phyloP scores from a whole-genome alignment of 1,140 invertebrate species.

The Listronotus bonariensis region DNA sequence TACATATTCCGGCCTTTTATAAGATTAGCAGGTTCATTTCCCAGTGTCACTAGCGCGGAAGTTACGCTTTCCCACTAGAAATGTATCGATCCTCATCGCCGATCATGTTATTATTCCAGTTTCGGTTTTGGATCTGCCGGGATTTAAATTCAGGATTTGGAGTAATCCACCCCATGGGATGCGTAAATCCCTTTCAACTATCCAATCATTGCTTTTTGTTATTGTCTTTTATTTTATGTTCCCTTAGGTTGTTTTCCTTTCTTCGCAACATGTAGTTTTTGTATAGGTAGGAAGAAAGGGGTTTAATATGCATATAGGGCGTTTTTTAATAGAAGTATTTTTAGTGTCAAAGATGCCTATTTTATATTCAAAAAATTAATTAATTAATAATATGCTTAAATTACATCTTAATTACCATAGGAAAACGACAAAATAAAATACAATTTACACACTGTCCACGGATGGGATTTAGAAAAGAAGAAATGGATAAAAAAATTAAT shows the following conservation, averaged over 20 bases:
- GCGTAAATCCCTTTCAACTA: conserved; percentile 32
- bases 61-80: conserved; percentile 25
- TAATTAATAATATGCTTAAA: no score
- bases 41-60: conserved; percentile 34
- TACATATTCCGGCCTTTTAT: conserved; percentile 13
- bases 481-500: no score
- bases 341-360: no score
- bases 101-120: conserved; percentile 38
- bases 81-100: conserved; percentile 31
- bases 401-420: no score
- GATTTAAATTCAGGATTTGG: conserved; percentile 33
- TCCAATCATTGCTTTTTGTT: conserved; percentile 35
- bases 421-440: no score
- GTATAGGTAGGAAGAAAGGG: no score
- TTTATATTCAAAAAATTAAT: no score
- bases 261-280: no score
- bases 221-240: conserved; percentile 21
- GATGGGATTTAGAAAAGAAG: no score
- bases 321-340: no score
- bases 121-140: conserved; percentile 32
- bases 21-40: conserved; percentile 17
- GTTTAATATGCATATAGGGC: no score
- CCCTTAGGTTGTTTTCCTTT: conserved; percentile 16
- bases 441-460: no score
- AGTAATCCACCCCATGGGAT: conserved; percentile 33